Base-by-base conservation (phyloP, 2,797 vertebrate genomes). In the Anableps anableps region DNA sequence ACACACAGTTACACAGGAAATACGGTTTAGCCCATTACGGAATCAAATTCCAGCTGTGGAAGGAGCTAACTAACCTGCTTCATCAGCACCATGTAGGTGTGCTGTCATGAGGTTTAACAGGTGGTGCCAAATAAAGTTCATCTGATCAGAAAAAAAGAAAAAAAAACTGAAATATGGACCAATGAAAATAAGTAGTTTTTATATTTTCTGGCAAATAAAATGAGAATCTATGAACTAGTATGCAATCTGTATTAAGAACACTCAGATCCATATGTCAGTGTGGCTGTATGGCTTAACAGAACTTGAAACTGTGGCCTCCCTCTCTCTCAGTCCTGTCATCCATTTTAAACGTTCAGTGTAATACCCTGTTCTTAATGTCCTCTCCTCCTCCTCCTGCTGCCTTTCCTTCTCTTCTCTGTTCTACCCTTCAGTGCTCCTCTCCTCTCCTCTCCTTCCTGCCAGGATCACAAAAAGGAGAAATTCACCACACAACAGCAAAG, bases 361-460 rank as follows among this genome's bases (percentile, higher is more conserved):
- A 19, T 10, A 64, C 62, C 7, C 31, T 64, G 62, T 36, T 36
- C 17, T 64, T 64, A 10, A 34, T 19, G 31, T 36, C 31, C 62
- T 64, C 31, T 31, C 58, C 31, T 64, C 16, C 62, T 64, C 62
- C 36, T 36, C 36, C 60, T 64, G 31, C 4, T 41, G 34, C 5
- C 64, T 68, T 68, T 68, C 64, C 36, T 68, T 68, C 36, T 66
- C 64, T 68, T 21, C 64, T 68, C 36, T 68, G 64, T 6, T 68
- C 64, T 41, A 68, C 34, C 21, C 64, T 41, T 68, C 36, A 5
- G 36, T 26, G n/a, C n/a, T n/a, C n/a, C n/a, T 53, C 51, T 53
- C 51, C 51, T 41, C 36, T 13, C 21, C 10, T 41, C 11, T 68
- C 36, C 36, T 68, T 68, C 36, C 64, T 23, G 36, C 36, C 21